Evolutionary conservation across 2,113 vertebrate genomes (phyloP).

Genomic region (Trachemys scripta): DNA sequence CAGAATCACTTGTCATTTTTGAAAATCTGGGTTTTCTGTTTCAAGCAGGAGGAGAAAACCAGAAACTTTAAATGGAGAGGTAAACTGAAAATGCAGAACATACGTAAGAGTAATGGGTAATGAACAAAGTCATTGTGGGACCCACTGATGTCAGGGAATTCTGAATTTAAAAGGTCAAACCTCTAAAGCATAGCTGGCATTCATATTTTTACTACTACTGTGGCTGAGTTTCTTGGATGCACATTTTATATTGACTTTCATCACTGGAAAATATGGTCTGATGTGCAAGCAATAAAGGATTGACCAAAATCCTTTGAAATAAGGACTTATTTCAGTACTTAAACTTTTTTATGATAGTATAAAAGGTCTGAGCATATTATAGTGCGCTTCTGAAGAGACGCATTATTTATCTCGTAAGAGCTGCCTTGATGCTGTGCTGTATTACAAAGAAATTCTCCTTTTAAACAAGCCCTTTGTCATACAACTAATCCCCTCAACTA

Average conservation of each 20-base stretch:
- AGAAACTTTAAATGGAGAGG: background rate
- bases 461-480: background rate
- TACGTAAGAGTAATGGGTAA: background rate
- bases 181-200: background rate
- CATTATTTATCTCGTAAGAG: background rate
- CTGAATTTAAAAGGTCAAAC: background rate
- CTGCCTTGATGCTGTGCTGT: background rate
- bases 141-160: background rate
- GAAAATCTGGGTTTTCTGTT: background rate
- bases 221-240: background rate
- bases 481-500: background rate
- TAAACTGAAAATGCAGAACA: constrained; percentile 9
- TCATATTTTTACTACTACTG: background rate
- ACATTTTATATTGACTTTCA: background rate
- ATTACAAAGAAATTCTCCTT: background rate
- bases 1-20: background rate
- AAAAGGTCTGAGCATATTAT: background rate
- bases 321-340: background rate
- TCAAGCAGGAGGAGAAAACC: background rate
- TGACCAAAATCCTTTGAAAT: background rate
- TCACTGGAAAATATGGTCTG: constrained; percentile 3
- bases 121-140: background rate
- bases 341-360: background rate
- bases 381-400: background rate
- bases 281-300: constrained; percentile 1